Evolutionary conservation across 2,797 vertebrate species (phyloP).

Genomic region (Falco novaeseelandiae): DNA sequence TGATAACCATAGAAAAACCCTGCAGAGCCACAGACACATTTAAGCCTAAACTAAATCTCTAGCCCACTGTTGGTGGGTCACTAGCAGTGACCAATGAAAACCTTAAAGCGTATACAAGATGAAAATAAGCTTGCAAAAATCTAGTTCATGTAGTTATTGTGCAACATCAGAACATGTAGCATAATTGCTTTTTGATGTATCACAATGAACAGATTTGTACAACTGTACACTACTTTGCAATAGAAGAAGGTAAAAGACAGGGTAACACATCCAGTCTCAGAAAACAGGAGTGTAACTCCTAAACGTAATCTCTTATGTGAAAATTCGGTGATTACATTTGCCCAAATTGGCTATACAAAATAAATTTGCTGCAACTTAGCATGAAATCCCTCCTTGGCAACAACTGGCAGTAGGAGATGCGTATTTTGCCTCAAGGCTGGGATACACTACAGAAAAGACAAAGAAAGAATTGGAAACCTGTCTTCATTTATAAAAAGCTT

Average conservation of each 20-base stretch:
- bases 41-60: background rate
- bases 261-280: background rate
- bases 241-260: background rate
- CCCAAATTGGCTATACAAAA: background rate
- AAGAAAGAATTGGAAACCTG: background rate
- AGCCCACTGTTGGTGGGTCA: background rate
- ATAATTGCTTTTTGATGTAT: background rate
- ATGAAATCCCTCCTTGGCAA: constrained; percentile 7
- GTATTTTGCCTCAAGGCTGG: background rate
- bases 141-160: background rate
- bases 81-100: background rate
- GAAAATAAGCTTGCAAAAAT: background rate
- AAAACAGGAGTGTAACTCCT: background rate
- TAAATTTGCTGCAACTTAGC: background rate
- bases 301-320: background rate
- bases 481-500: background rate
- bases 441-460: background rate
- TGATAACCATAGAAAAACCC: background rate
- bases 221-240: background rate
- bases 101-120: background rate
- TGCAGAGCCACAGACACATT: rapidly evolving
- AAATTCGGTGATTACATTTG: background rate
- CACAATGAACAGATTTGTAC: background rate
- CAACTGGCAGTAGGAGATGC: background rate
- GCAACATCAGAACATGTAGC: background rate